A percentile compares a stretch with the other conserved stretches of the same genome.
Conservation (phyloP, 2,797 vertebrate genomes). For the Enteromius paludinosus region DNA sequence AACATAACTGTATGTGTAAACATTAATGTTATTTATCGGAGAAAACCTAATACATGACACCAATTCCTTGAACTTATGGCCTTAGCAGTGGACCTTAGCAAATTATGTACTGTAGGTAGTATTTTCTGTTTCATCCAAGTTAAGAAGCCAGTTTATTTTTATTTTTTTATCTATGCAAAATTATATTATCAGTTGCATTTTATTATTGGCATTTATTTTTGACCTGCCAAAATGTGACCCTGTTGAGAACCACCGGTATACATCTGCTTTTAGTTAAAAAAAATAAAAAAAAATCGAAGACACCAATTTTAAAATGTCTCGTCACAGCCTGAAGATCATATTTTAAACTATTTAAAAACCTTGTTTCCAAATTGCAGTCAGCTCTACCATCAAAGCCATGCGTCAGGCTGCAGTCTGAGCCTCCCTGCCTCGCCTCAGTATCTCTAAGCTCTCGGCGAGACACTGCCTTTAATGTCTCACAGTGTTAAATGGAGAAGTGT, state of each 20-base stretch:
- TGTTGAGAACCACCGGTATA: background rate
- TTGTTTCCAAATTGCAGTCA: conserved; percentile 19
- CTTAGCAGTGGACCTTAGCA: background rate
- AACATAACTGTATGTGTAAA: background rate
- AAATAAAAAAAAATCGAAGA: background rate
- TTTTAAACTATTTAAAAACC: background rate
- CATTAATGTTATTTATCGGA: background rate
- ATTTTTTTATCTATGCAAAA: background rate
- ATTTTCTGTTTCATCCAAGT: background rate
- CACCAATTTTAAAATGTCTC: background rate
- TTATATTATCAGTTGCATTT: background rate
- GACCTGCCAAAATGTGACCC: background rate
- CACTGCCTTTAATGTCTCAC: conserved; percentile 46
- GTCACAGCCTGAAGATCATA: conserved; percentile 10
- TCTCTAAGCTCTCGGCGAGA: background rate
- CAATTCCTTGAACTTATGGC: background rate
- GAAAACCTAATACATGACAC: background rate
- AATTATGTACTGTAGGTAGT: background rate
- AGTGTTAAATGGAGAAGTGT: conserved; percentile 46
- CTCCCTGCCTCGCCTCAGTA: conserved; percentile 28
- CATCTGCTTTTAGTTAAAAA: background rate
- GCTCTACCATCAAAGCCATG: conserved; percentile 30
- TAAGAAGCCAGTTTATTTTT: background rate
- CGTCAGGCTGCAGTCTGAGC: conserved; percentile 1
- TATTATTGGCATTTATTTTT: background rate